phyloP scores from a whole-genome alignment of 2,888 invertebrate species.

The Lydus trimaculatus region DNA sequence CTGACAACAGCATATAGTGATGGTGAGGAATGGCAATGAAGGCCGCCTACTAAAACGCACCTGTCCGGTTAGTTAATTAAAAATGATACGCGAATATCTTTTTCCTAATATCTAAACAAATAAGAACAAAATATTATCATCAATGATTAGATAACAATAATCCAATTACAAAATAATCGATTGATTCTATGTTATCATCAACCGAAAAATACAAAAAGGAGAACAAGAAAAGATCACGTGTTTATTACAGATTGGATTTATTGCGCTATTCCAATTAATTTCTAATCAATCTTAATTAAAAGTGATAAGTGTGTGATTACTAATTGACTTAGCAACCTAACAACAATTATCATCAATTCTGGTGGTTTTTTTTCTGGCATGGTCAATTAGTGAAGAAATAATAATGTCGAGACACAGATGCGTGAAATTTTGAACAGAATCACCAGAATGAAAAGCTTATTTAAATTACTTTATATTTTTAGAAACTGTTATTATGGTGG shows the following conservation, averaged over 20 bases:
- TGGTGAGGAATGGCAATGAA: conserved; percentile 2
- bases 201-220: too few species aligned
- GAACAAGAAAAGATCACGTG: neutral
- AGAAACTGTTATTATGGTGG: neutral
- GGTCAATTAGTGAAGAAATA: neutral
- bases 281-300: conserved; percentile 4
- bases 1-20: neutral
- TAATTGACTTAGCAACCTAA: conserved; percentile 13
- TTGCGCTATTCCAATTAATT: conserved; percentile 9
- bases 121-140: neutral
- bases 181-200: neutral
- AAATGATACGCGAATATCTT: neutral
- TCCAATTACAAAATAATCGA: neutral
- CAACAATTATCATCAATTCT: conserved; percentile 19
- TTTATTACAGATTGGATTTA: conserved; percentile 1
- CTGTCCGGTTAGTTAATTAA: conserved; percentile 8
- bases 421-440: neutral
- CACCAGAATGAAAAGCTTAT: neutral
- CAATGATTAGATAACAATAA: neutral
- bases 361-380: conserved; percentile 9
- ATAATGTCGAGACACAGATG: neutral
- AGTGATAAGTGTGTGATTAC: conserved; percentile 8
- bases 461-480: neutral
- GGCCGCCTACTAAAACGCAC: conserved; percentile 8
- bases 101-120: neutral